Evolutionary conservation across 92 coral and sea anemone species (phyloP).

Genomic region (Porites cylindrica): DNA sequence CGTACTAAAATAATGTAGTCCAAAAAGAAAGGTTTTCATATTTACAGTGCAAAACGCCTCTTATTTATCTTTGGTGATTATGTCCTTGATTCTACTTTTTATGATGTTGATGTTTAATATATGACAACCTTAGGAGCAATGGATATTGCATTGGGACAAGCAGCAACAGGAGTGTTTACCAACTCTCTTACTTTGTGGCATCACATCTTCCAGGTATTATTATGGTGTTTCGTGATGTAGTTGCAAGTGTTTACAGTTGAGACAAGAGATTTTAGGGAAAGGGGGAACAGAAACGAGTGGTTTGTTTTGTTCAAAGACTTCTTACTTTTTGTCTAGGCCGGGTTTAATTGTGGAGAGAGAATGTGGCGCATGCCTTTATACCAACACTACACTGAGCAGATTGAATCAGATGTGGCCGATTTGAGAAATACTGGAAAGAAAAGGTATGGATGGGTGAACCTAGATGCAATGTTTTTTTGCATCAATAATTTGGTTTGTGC

Average conservation of each 20-base stretch:
- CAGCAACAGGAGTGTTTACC: slow-evolving; percentile 89
- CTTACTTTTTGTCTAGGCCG: slow-evolving; percentile 73
- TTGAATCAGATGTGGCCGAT: slow-evolving; percentile 94
- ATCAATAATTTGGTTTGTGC: too few species aligned
- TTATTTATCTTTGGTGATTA: too few species aligned
- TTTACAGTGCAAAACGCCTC: too few species aligned
- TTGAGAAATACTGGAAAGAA: slow-evolving; percentile 91
- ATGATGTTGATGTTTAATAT: neutral
- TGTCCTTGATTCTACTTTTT: too few species aligned
- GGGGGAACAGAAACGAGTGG: too few species aligned
- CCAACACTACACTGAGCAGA: slow-evolving; percentile 87
- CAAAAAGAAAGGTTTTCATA: too few species aligned
- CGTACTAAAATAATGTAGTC: too few species aligned
- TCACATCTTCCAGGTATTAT: slow-evolving; percentile 75
- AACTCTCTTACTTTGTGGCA: slow-evolving; percentile 85
- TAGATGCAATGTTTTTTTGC: too few species aligned
- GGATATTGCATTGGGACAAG: slow-evolving; percentile 94
- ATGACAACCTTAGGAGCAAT: slow-evolving; percentile 75
- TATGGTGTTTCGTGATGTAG: neutral
- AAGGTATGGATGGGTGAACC: slow-evolving; percentile 52
- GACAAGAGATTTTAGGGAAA: too few species aligned
- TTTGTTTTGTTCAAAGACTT: neutral
- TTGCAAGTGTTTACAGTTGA: too few species aligned
- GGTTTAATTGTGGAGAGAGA: slow-evolving; percentile 88
- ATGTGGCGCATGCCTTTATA: slow-evolving; percentile 98